Evolutionary conservation across 2,113 vertebrate genomes (phyloP).

Genomic region (Vombatus ursinus): DNA sequence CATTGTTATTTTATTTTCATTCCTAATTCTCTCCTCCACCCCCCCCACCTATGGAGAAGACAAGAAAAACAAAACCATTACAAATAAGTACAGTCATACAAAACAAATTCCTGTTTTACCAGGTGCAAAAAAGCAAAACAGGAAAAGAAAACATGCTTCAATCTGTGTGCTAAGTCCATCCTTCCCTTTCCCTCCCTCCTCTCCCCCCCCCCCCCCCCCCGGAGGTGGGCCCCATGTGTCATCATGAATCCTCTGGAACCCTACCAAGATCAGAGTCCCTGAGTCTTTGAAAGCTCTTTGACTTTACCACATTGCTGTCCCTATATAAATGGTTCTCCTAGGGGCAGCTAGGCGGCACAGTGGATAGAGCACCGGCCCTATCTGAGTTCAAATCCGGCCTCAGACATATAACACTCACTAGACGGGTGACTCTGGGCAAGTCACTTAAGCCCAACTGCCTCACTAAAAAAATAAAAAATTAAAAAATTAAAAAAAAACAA

Average conservation of each 20-base stretch:
- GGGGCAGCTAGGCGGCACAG: too few species aligned
- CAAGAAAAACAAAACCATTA: neutral
- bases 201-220: too few species aligned
- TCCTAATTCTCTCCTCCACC: neutral
- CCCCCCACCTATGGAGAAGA: neutral
- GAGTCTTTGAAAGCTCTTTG: neutral
- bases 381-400: too few species aligned
- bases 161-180: neutral
- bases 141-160: neutral
- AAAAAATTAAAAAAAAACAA: too few species aligned
- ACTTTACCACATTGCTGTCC: neutral
- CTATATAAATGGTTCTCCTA: neutral
- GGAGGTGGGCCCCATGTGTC: neutral
- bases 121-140: neutral
- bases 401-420: too few species aligned
- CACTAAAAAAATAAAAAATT: too few species aligned
- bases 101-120: neutral
- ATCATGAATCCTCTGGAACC: neutral
- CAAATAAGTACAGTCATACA: neutral
- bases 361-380: too few species aligned
- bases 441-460: too few species aligned
- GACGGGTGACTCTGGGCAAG: too few species aligned
- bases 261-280: neutral
- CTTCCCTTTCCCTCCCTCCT: too few species aligned
- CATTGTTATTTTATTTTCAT: neutral